phyloP scores from a whole-genome alignment of 2,113 vertebrate genomes.

The Thalassoma bifasciatum region DNA sequence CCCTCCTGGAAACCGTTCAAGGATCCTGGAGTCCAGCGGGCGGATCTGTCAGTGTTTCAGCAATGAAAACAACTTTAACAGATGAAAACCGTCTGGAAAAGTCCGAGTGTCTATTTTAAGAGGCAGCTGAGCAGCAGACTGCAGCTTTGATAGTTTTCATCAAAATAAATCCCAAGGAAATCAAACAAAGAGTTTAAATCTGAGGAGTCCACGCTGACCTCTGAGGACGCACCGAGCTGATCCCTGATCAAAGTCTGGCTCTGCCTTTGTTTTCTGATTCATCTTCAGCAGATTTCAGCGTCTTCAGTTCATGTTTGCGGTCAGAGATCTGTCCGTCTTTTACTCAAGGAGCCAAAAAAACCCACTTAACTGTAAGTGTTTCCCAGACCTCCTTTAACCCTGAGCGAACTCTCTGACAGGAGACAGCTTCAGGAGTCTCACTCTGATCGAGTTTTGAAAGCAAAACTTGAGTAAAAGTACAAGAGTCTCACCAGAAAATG shows the following conservation, averaged over 20 bases:
- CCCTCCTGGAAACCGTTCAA: background rate
- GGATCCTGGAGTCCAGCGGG: background rate
- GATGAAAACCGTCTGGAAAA: slow-evolving; percentile 2
- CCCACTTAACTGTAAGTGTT: no score
- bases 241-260: background rate
- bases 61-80: slow-evolving; percentile 2
- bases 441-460: no score
- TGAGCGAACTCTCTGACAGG: background rate
- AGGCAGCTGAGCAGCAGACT: slow-evolving; percentile 1
- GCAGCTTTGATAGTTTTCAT: background rate
- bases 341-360: background rate
- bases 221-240: background rate
- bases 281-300: background rate
- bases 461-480: no score
- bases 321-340: background rate
- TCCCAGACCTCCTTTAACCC: background rate
- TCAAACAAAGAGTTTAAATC: background rate
- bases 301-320: background rate
- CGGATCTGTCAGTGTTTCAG: slow-evolving; percentile 3
- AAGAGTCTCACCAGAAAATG: no score
- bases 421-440: no score
- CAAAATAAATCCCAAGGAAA: background rate
- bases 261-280: background rate
- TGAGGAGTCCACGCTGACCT: background rate
- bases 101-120: background rate